Conservation (phyloP, 2,113 vertebrate species). For the Salvelinus sp. region DNA sequence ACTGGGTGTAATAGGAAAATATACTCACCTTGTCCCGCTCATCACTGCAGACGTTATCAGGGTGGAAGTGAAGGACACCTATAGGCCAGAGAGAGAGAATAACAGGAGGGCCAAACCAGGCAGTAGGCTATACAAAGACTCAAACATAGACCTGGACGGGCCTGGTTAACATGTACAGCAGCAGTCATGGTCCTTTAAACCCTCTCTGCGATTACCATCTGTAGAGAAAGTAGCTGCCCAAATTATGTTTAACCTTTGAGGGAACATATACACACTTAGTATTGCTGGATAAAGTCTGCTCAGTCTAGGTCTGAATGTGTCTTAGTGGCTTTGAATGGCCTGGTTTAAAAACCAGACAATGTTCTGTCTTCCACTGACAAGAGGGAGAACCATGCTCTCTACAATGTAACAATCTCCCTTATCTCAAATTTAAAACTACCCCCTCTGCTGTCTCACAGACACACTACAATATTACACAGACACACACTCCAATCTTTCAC, state of each 20-base stretch:
- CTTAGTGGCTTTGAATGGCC: neutral
- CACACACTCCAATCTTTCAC: slow-evolving; percentile 31
- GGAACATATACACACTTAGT: neutral
- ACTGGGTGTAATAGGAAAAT: neutral
- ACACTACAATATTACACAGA: slow-evolving; percentile 18
- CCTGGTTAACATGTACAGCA: too few relatives aligned
- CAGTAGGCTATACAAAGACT: slow-evolving; percentile 22
- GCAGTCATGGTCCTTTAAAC: too few relatives aligned
- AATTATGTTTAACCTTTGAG: neutral
- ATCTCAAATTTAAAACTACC: neutral
- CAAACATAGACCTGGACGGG: neutral
- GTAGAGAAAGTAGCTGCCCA: neutral
- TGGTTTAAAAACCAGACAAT: neutral
- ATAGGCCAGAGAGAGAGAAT: slow-evolving; percentile 15
- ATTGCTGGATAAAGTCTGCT: neutral
- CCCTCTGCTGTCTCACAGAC: too few relatives aligned
- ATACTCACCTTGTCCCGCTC: slow-evolving; percentile 73
- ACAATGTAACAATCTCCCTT: neutral
- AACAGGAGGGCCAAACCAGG: neutral
- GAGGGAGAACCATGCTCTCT: neutral
- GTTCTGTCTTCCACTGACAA: neutral
- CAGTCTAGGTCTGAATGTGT: too few relatives aligned
- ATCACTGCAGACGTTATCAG: slow-evolving; percentile 67
- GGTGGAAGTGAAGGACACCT: slow-evolving; percentile 71
- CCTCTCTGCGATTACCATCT: neutral